Evolutionary conservation across 2,888 invertebrate genomes (phyloP), one percentile per base, ranked within the genome.

Genomic region (Andrena trimmerana): DNA sequence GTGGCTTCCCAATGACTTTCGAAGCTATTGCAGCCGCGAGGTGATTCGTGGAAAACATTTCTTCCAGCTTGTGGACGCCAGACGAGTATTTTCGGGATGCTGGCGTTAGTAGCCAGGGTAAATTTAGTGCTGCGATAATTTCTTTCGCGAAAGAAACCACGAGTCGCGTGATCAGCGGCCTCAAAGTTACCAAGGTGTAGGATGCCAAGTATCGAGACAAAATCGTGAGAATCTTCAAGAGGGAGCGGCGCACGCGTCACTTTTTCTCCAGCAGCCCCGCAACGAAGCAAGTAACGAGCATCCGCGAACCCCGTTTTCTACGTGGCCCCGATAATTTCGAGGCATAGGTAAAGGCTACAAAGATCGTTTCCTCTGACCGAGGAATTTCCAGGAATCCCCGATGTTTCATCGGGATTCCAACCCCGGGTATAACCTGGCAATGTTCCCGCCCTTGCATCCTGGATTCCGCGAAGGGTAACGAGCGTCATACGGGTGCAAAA

Each of bases 391-490:
- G 50, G 78, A 85, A 85, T 57, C 31, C 52, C 7, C 20, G 67
- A 36, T 71, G 60, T 71, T 80, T 63, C 72, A 31, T 63, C 20
- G 33, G 36, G 57, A 54, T 31, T 74, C 57, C 65, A 33, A 65
- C 29, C 33, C 63, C 42, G 42, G 13, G 36, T 50, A 29, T 20
- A 65, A n/a, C 48, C 54, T 27, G 31, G 29, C 66, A 48, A 59
- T 50, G 20, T 52, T 68, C 48, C 62, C 16, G 24, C 48, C 29
- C 8, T 16, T 13, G 24, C 33, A 24, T 42, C 29, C 27, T 8
- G 57, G 31, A 73, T 69, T 72, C 63, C 59, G 27, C 52, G 73
- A 85, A 86, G 57, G 63, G 75, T 71, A 71, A 79, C 76, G 79
- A 69, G 78, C 71, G 67, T 74, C 59, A 63, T 66, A 71, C 69